Evolutionary conservation across 1,140 invertebrate genomes (phyloP).

Genomic region (Drosophila saltans): DNA sequence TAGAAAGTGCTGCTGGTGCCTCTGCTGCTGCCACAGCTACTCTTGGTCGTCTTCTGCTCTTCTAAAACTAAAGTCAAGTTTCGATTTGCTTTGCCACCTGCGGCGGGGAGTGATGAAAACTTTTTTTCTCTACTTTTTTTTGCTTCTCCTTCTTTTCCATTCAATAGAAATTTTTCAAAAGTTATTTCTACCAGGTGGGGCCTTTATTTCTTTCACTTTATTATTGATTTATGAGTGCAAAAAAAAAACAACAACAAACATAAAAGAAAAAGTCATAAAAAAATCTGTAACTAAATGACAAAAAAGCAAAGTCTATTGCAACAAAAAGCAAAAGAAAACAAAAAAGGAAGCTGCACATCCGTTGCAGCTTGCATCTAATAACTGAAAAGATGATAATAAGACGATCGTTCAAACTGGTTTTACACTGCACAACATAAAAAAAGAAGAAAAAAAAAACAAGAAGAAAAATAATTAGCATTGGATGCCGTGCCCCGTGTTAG

Average conservation of each 20-base stretch:
- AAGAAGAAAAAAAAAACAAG: neutral
- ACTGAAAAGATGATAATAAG: conserved; percentile 67
- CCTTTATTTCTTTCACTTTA: conserved; percentile 31
- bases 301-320: conserved; percentile 20
- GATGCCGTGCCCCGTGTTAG: conserved; percentile 16
- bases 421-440: conserved; percentile 19
- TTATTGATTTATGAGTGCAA: conserved; percentile 74
- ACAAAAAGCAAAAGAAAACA: conserved; percentile 12
- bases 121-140: conserved; percentile 16
- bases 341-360: conserved; percentile 74
- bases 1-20: conserved; percentile 17
- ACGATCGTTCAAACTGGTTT: conserved; percentile 35
- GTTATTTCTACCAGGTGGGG: conserved; percentile 75
- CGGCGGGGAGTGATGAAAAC: conserved; percentile 36
- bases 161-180: conserved; percentile 74
- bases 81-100: conserved; percentile 6
- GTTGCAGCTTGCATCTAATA: conserved; percentile 80
- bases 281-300: conserved; percentile 23
- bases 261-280: conserved; percentile 60
- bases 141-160: conserved; percentile 11
- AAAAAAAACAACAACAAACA: conserved; percentile 53
- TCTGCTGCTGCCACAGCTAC: neutral
- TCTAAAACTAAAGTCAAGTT: neutral
- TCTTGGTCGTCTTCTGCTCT: neutral
- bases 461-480: conserved; percentile 49